phyloP scores from a whole-genome alignment of 2,113 vertebrate species.

The Natator depressus region DNA sequence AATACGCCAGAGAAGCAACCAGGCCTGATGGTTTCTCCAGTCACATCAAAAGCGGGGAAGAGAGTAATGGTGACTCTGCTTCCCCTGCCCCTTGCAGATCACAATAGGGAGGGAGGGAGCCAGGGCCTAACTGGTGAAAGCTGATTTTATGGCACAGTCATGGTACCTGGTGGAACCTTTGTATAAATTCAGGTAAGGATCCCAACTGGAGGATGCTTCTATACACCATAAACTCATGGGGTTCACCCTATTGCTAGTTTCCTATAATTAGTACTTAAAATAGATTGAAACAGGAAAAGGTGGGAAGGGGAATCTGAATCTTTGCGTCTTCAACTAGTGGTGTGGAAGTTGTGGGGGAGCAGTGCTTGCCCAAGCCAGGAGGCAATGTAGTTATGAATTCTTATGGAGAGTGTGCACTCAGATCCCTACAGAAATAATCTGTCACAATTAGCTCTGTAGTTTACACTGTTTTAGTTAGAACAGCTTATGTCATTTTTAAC shows the following conservation, averaged over 20 bases:
- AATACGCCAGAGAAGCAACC: background rate
- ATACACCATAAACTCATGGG: background rate
- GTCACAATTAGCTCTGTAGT: accelerated
- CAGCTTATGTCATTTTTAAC: background rate
- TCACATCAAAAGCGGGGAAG: background rate
- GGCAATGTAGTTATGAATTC: background rate
- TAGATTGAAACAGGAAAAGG: background rate
- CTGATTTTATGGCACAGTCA: background rate
- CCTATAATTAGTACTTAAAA: background rate
- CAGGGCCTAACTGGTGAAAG: background rate
- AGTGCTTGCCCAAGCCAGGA: background rate
- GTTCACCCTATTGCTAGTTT: background rate
- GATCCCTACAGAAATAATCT: background rate
- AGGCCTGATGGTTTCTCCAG: background rate
- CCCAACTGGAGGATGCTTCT: background rate
- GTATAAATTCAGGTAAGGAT: background rate
- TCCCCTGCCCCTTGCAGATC: background rate
- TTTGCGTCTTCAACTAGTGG: background rate
- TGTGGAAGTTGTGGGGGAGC: background rate
- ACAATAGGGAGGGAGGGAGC: background rate
- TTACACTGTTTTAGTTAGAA: background rate
- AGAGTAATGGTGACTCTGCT: background rate
- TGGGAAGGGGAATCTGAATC: background rate
- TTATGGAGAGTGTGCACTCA: accelerated
- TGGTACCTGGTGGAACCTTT: background rate